Base-by-base conservation (phyloP, 2,888 invertebrate species). In the Gastrophysa polygoni region DNA sequence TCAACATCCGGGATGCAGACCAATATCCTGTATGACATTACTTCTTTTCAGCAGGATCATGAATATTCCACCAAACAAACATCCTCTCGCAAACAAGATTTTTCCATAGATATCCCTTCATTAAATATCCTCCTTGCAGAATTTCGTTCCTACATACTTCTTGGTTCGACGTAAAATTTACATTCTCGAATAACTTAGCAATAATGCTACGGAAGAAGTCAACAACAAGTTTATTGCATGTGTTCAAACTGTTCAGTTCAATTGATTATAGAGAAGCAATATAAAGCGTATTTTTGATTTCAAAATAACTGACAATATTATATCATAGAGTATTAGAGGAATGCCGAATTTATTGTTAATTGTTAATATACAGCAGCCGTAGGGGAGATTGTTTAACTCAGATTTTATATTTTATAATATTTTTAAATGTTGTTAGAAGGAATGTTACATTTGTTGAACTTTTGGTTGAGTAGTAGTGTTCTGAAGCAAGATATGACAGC, bases 391-490 rank as follows among this genome's bases (percentile, higher is more conserved):
- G 59, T 63, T 67, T 58, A 61, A 59, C 57, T 67, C 63, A 69
- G 65, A 69, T 71, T 68, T 72, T 69, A 66, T 66, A 73, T 71
- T 66, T 71, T 73, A 57, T 65, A 59, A 68, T 64, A 68, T 69
- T 70, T 70, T 72, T 72, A 71, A 69, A 71, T 66, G 68, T 68
- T 68, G 61, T 70, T 72, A 68, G 66, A 63, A 64, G 66, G 64
- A 59, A 72, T 73, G 72, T 73, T 73, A 68, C 59, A 65, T 63
- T 64, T 67, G 68, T 69, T 68, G 58, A 68, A 55, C 20, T 64
- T 64, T 67, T 63, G 66, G 64, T 63, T 66, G 60, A 65, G 62
- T 62, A 65, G 62, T 62, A 67, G 67, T 49, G 65, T 70, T 68
- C 65, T 68, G 63, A 72, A 67, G 47, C 68, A 63, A 55, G 71